Percentiles rank a stretch among this genome's conserved stretches.
Conservation (phyloP, 2,888 invertebrate species). For the Horisme vitalbata region DNA sequence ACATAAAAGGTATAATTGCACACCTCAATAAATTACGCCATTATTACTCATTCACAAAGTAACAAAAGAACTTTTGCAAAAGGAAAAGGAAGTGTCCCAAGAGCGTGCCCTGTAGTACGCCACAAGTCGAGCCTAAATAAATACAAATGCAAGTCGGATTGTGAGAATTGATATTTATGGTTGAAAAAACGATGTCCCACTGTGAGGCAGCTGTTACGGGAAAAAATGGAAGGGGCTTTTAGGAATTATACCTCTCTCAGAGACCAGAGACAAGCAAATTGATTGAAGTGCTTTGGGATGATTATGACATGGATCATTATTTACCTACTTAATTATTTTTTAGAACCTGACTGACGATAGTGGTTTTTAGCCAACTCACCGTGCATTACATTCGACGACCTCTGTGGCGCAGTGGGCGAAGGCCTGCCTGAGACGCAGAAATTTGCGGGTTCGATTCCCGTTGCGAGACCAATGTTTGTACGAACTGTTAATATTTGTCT, state of each 20-base stretch:
- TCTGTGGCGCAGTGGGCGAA: no score
- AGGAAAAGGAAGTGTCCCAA: conserved; percentile 59
- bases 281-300: conserved; percentile 40
- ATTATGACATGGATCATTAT: conserved; percentile 39
- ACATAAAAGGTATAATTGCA: conserved; percentile 29
- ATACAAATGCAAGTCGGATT: conserved; percentile 75
- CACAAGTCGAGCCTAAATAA: conserved; percentile 69
- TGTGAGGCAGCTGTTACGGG: conserved; percentile 60
- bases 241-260: conserved; percentile 46
- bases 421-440: no score
- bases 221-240: conserved; percentile 52
- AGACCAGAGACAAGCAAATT: conserved; percentile 43
- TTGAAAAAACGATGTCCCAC: conserved; percentile 71
- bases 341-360: no score
- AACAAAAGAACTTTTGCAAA: conserved; percentile 54
- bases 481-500: no score
- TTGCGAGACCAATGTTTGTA: no score
- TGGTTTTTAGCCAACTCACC: no score
- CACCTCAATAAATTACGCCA: conserved; percentile 42
- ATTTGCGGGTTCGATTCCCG: no score
- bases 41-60: conserved; percentile 53
- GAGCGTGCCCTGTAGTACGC: conserved; percentile 51
- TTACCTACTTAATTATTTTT: conserved; percentile 4
- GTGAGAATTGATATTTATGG: conserved; percentile 80
- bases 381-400: no score